Evolutionary conservation across 2,888 invertebrate species (phyloP), one percentile per base, ranked within the genome.

Genomic region (Nomada lathburiana): DNA sequence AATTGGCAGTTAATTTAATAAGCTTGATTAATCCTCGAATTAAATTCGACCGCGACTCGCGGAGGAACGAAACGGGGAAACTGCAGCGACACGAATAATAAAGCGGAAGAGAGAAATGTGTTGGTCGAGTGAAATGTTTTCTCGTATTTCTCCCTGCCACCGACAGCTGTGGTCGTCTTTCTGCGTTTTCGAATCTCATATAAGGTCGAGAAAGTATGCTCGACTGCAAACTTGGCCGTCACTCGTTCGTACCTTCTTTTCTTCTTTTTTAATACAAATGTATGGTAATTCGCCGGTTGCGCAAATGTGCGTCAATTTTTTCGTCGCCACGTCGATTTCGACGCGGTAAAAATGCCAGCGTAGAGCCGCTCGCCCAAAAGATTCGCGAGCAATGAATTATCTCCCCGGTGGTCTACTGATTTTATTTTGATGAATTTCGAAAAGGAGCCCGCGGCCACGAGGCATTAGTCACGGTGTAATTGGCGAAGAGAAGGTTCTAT

Each of bases 361-460:
- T 81, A 77, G 79, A 64, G 50, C 42, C 7, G 26, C 13, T 47
- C 26, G 44, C 29, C 44, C 80, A 60, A 63, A 80, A 73, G 72
- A 79, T 81, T 76, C 67, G 75, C 82, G 82, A 55, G 72, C 83
- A 73, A 89, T 88, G 90, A 90, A 90, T 90, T 89, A 89, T 89
- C 88, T 89, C 79, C 86, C 76, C 82, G 89, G 90, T 89, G 89
- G 88, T 88, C 88, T 84, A 82, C 86, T 86, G 89, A 88, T 90
- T 91, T 90, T 90, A 89, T 92, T 92, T 92, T 91, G 92, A 92
- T 91, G 91, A 92, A 92, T 92, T 92, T 92, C 87, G 89, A 90
- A 90, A 90, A 91, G 87, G 18, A 76, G 90, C 92, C 91, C 68
- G 86, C 83, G 90, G 92, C 90, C 76, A 90, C 75, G 80, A 82